Percentiles rank a stretch among this genome's conserved stretches.
Conservation (phyloP, 2,888 invertebrate species). For the Sphaerophoria taeniata region DNA sequence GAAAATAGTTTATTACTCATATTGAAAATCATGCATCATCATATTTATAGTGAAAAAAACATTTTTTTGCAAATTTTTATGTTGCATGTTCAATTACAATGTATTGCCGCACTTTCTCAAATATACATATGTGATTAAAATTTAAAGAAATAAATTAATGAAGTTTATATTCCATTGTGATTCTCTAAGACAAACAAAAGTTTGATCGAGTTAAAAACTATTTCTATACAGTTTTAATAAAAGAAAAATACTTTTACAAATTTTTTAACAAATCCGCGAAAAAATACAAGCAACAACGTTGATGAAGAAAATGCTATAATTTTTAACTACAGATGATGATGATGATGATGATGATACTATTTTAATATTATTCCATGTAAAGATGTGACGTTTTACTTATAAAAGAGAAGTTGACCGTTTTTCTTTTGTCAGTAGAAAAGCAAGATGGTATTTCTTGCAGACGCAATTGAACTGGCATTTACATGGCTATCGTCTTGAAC, state of each 20-base stretch:
- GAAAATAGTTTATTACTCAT: no score
- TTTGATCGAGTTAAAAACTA: conserved; percentile 43
- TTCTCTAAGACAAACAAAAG: conserved; percentile 53
- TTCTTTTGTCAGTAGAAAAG: conserved; percentile 57
- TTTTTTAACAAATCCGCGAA: conserved; percentile 13
- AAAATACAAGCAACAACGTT: conserved; percentile 29
- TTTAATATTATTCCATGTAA: conserved; percentile 45
- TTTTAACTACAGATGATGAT: conserved; percentile 47
- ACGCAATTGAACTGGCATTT: no score
- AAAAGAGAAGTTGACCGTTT: conserved; percentile 57
- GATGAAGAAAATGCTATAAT: conserved; percentile 34
- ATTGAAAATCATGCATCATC: no score
- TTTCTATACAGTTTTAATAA: conserved; percentile 42
- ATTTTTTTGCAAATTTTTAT: no score
- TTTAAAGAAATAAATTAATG: conserved; percentile 59
- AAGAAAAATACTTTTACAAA: conserved; percentile 32
- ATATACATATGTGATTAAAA: conserved; percentile 24
- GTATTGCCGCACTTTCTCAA: no score
- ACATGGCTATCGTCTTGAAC: conserved; percentile 40
- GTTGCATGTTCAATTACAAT: no score
- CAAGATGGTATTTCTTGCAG: conserved; percentile 56
- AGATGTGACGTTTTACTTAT: conserved; percentile 51
- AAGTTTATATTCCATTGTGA: conserved; percentile 43
- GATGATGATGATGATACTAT: conserved; percentile 49
- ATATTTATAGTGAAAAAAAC: no score